phyloP scores from a whole-genome alignment of 1,140 invertebrate species.

The Drosophila pectinifera region DNA sequence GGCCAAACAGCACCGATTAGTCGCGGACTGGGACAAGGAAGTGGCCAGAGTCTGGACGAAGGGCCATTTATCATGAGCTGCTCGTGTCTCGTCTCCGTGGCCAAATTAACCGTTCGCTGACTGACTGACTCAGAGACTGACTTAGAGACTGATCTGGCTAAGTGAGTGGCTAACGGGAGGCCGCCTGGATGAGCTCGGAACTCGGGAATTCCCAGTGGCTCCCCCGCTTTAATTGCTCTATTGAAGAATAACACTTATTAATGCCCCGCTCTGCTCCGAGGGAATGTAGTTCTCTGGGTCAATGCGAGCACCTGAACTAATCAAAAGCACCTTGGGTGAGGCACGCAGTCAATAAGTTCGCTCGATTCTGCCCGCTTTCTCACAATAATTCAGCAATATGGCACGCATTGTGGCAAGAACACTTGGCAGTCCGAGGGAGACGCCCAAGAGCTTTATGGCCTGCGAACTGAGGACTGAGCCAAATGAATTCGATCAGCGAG shows the following conservation, averaged over 20 bases:
- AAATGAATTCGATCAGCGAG: slow-evolving; percentile 67
- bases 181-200: no score
- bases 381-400: slow-evolving; percentile 51
- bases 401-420: slow-evolving; percentile 45
- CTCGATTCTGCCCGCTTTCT: slow-evolving; percentile 65
- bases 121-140: slow-evolving; percentile 42
- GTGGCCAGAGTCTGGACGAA: slow-evolving; percentile 45
- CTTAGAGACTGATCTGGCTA: slow-evolving; percentile 17
- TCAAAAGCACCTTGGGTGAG: slow-evolving; percentile 50
- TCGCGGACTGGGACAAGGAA: slow-evolving; percentile 39
- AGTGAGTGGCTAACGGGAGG: slow-evolving; percentile 47
- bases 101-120: slow-evolving; percentile 65
- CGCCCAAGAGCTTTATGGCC: no score
- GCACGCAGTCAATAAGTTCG: slow-evolving; percentile 54
- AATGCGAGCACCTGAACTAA: slow-evolving; percentile 78
- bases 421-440: slow-evolving; percentile 13
- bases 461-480: slow-evolving; percentile 10
- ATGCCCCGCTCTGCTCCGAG: slow-evolving; percentile 11
- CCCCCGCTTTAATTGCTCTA: slow-evolving; percentile 70
- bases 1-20: slow-evolving; percentile 51
- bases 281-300: slow-evolving; percentile 80
- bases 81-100: slow-evolving; percentile 71
- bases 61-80: slow-evolving; percentile 71
- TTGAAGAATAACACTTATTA: slow-evolving; percentile 53
- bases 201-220: slow-evolving; percentile 38